Base-by-base conservation (phyloP, 2,797 vertebrate species). In the Cynopterus sphinx region DNA sequence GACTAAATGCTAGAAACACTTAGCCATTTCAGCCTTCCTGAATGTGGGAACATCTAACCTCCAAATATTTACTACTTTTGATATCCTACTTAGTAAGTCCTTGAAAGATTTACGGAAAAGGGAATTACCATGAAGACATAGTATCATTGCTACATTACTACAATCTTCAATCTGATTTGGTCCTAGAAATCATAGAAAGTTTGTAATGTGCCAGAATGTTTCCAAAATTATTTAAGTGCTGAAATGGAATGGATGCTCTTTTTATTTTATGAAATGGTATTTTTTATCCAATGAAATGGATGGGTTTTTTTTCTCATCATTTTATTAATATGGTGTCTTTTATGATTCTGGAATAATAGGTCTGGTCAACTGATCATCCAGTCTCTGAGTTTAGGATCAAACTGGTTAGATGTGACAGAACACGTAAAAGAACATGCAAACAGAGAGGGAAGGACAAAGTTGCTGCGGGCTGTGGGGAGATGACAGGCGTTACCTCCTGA, bases 31-130 rank as follows among this genome's bases (percentile, higher is more conserved):
- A 87, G 16, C 2, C 6, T 75, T 93, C 9, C 5, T 41, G 43
- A 88, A 36, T 65, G 55, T 84, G 16, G 21, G 88, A 77, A 31
- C 28, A 81, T 51, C n/a, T 59, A 43, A 88, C 87, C 17, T 87
- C 28, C 22, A 87, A 77, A 39, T 87, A 71, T 49, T 36, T 79
- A 78, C 49, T 68, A 53, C 28, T 78, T 79, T 28, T 26, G 53
- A 33, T 65, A 59, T 59, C 13, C 85, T 75, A 26, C 24, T n/a
- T 81, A 79, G 1, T n/a, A 21, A 49, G n/a, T 81, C 8, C 12
- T 53, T 77, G 9, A 22, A 46, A 63, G 22, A 88, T 28, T 87
- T 86, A 83, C 11, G 4, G 15, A 26, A 81, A 63, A 49, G 43
- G 16, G n/a, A 10, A 53, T 10, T 9, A 3, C 22, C n/a, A 19